Conservation (phyloP, 1,140 invertebrate genomes). For the Gryon sp. region DNA sequence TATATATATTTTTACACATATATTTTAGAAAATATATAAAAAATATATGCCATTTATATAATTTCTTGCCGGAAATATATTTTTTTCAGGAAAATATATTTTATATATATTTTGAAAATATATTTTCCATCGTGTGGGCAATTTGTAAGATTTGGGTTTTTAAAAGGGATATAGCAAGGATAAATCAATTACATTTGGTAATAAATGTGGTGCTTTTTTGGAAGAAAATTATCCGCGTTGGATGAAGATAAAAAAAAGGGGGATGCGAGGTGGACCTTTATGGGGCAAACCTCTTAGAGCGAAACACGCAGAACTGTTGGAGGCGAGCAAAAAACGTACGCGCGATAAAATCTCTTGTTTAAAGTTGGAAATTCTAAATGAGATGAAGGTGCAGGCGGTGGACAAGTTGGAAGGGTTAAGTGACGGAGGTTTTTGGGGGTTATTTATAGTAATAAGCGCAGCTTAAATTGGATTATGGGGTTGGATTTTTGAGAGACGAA, state of each 20-base stretch:
- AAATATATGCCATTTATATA: no score
- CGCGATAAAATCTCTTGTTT: conserved; percentile 69
- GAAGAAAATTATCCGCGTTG: conserved; percentile 29
- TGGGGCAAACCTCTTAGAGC: conserved; percentile 23
- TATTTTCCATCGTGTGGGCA: no score
- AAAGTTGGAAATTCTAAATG: conserved; percentile 69
- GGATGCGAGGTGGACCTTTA: conserved; percentile 34
- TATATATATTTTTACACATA: no score
- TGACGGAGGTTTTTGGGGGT: conserved; percentile 24
- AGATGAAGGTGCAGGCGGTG: conserved; percentile 33
- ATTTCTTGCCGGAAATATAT: no score
- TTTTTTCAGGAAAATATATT: no score
- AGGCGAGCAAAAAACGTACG: conserved; percentile 37
- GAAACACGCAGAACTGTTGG: conserved; percentile 38
- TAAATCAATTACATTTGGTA: conserved; percentile 21
- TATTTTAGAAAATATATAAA: no score
- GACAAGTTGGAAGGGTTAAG: conserved; percentile 33
- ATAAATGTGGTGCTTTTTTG: conserved; percentile 3
- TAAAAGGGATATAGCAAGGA: no score
- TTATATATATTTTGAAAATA: no score
- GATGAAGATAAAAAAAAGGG: conserved; percentile 24
- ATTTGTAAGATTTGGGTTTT: no score
- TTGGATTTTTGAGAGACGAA: no score
- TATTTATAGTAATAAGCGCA: no score
- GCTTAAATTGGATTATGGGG: no score